Base-by-base conservation (phyloP, 1,140 invertebrate species). In the Heliconius eleuchia region DNA sequence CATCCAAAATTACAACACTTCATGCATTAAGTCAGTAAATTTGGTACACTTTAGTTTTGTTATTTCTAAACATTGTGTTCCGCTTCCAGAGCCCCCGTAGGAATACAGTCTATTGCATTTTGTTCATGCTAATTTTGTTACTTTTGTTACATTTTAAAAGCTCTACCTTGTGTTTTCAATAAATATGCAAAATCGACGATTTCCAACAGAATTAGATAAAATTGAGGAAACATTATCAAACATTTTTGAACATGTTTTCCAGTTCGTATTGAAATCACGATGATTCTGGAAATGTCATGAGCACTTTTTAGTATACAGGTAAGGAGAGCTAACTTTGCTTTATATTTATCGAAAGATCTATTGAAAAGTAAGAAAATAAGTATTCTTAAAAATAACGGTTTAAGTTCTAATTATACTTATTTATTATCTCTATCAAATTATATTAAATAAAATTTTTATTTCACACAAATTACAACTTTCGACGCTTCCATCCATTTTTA, bases 41-140 rank as follows among this genome's bases (percentile, higher is more conserved):
- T 70, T 52, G 52, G 76, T 23, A 30, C 70, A 78, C 71, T 81
- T 37, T 8, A 42, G 50, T 80, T 80, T 85, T 86, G 80, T 85
- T 85, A 87, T 85, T 87, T 86, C 78, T 78, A 83, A 83, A 85
- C 79, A 80, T 71, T 74, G 75, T 80, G 75, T 79, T 80, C 82
- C 77, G 83, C 80, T 79, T 82, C 75, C 73, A 74, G 74, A 82
- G 83, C 82, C 82, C 86, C 83, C 84, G 75, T 79, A 83, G 83
- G 87, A 81, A 76, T 80, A 73, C 46, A 79, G 81, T 82, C 76
- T 83, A 88, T 86, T 89, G 88, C 81, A 90, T 89, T 90, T 86
- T 85, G 81, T 87, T 88, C 82, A 86, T 86, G 85, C 85, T 88
- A 89, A 90, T 90, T 87, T 83, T 85, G 87, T 89, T 88, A 88